These are phyloP conservation scores for Corydoras maculifer DNA, from an alignment of 2,113 vertebrate genomes.

Conservation along the genomic window DNA sequence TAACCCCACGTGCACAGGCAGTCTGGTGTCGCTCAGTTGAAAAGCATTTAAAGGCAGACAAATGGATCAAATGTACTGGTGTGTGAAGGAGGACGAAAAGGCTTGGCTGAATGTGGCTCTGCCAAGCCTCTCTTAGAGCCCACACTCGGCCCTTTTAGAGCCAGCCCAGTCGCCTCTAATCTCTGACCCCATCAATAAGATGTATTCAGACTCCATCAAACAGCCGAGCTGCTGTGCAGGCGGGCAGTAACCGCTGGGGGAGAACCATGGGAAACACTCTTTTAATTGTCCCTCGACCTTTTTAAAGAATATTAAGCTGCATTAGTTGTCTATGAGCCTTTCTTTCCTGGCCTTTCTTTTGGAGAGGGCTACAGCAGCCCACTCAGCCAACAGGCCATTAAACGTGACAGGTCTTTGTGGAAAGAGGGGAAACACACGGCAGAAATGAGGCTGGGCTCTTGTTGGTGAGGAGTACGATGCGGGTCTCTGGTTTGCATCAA, in stretches of 20 bases:
- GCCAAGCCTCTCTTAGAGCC: constrained; percentile 46
- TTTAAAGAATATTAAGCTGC: constrained; percentile 76
- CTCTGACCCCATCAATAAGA: constrained; percentile 74
- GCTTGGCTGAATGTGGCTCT: constrained; percentile 45
- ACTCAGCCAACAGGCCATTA: constrained; percentile 71
- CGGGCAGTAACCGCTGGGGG: constrained; percentile 57
- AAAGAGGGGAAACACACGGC: constrained; percentile 49
- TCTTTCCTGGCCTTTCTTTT: constrained; percentile 59
- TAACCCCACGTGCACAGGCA: constrained; percentile 35
- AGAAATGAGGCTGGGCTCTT: constrained; percentile 44
- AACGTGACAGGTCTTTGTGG: constrained; percentile 71
- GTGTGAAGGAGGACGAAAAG: constrained; percentile 34
- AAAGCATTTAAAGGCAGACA: constrained; percentile 63
- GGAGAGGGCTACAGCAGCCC: constrained; percentile 58
- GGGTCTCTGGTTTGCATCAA: constrained; percentile 45
- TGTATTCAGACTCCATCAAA: constrained; percentile 69
- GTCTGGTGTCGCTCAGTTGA: constrained; percentile 42
- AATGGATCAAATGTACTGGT: constrained; percentile 64
- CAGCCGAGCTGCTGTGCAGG: constrained; percentile 60
- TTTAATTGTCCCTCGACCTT: constrained; percentile 69
- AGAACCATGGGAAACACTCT: constrained; percentile 64
- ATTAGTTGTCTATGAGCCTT: constrained; percentile 67
- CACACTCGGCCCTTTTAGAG: constrained; percentile 55
- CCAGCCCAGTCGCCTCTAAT: constrained; percentile 62
- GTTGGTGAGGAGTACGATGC: constrained; percentile 24